These are phyloP conservation scores for Anolis apletophallus DNA, from an alignment of 2,797 vertebrate genomes.

Conservation along the genomic window DNA sequence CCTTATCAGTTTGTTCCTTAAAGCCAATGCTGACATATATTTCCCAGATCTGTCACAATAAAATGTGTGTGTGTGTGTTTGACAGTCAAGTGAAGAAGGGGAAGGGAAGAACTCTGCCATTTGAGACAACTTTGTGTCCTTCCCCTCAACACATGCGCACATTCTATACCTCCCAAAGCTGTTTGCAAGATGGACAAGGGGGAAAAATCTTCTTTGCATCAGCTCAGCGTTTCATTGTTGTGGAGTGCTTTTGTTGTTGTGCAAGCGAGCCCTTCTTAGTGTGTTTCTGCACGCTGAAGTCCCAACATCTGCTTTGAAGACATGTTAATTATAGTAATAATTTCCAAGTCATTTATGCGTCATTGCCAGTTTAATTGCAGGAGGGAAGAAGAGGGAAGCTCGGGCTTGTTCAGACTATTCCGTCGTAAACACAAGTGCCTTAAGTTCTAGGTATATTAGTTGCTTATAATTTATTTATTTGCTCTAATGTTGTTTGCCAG, in stretches of 20 bases:
- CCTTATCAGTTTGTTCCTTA: conserved; percentile 41
- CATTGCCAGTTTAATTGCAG: conserved; percentile 70
- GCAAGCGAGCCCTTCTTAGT: conserved; percentile 70
- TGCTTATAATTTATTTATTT: conserved; percentile 45
- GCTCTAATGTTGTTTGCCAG: conserved; percentile 60
- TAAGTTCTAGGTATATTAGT: conserved; percentile 54
- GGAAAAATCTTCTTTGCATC: conserved; percentile 44
- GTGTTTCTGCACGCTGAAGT: conserved; percentile 68
- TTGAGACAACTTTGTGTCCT: conserved; percentile 11
- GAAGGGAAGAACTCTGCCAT: conserved; percentile 13
- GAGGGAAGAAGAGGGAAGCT: conserved; percentile 63
- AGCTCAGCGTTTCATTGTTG: conserved; percentile 40
- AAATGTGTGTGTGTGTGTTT: neutral
- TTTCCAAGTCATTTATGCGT: conserved; percentile 77
- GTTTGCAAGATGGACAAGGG: conserved; percentile 29
- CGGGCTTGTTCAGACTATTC: conserved; percentile 59
- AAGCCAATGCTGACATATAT: neutral
- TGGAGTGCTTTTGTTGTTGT: conserved; percentile 72
- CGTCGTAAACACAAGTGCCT: conserved; percentile 61
- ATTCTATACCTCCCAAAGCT: conserved; percentile 9
- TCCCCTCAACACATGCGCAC: neutral
- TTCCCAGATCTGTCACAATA: conserved; percentile 52
- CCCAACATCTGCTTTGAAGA: conserved; percentile 68
- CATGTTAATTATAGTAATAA: conserved; percentile 75
- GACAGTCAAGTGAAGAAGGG: conserved; percentile 2